Conservation (phyloP, 1,140 invertebrate genomes). For the Monochamus saltuarius region DNA sequence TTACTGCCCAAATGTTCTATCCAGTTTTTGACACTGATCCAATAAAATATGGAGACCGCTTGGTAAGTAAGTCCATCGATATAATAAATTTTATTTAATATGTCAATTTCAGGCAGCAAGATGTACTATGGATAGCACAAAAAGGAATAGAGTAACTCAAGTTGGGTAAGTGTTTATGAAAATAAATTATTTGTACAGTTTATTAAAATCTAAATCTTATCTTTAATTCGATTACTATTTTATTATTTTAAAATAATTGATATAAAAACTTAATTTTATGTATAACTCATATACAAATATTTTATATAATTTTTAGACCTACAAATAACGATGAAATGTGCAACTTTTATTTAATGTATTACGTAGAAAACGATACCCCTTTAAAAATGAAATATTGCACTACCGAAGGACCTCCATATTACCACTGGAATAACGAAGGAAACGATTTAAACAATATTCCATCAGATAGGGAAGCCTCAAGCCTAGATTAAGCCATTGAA, state of each 20-base stretch:
- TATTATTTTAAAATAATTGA: no score
- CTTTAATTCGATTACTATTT: no score
- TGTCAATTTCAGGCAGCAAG: conserved; percentile 68
- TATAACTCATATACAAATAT: conserved; percentile 1
- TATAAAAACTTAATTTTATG: neutral
- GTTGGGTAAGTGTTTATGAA: conserved; percentile 70
- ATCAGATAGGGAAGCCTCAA: conserved; percentile 65
- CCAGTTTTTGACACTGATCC: conserved; percentile 68
- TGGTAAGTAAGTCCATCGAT: conserved; percentile 56
- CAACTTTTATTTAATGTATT: conserved; percentile 99
- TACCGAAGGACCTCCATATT: conserved; percentile 75
- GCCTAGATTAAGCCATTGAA: conserved; percentile 26
- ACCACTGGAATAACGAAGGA: conserved; percentile 68
- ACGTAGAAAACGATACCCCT: conserved; percentile 79
- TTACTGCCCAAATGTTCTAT: conserved; percentile 96
- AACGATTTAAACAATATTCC: conserved; percentile 78
- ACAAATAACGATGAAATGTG: conserved; percentile 98
- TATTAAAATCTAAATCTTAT: no score
- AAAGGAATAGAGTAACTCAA: conserved; percentile 61
- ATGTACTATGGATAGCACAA: conserved; percentile 83
- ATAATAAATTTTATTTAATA: neutral
- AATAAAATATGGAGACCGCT: conserved; percentile 68
- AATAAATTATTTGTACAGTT: neutral
- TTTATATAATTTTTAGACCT: conserved; percentile 56
- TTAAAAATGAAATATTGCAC: conserved; percentile 86